Evolutionary conservation across 2,888 invertebrate genomes (phyloP).

Genomic region (Cerastoderma edule): DNA sequence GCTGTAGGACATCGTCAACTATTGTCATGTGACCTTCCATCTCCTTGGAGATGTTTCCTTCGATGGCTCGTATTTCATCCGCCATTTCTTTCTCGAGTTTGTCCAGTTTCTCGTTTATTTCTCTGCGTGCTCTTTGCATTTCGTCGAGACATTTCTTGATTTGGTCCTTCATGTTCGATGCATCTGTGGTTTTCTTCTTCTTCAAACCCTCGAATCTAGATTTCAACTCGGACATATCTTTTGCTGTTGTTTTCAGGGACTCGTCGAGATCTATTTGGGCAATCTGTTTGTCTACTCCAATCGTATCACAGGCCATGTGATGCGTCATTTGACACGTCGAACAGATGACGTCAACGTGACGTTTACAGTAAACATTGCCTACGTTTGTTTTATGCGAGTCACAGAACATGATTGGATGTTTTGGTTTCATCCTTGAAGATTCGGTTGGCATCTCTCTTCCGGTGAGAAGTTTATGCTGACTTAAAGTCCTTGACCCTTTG

Average conservation of each 20-base stretch:
- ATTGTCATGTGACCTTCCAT: constrained; percentile 8
- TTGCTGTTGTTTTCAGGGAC: background rate
- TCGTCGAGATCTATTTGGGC: background rate
- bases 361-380: background rate
- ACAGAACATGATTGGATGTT: background rate
- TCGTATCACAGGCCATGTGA: background rate
- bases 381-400: background rate
- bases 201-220: background rate
- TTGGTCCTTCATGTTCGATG: background rate
- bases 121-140: background rate
- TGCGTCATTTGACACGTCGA: background rate
- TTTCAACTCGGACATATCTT: background rate
- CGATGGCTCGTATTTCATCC: background rate
- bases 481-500: background rate
- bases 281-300: background rate
- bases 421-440: background rate
- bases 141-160: constrained; percentile 5
- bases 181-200: background rate
- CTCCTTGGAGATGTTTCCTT: background rate
- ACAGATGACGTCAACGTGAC: constrained; percentile 6
- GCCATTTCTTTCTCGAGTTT: background rate
- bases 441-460: background rate
- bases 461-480: background rate
- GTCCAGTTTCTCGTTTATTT: background rate
- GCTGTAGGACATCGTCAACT: background rate